Evolutionary conservation across 2,888 invertebrate species (phyloP), one percentile per base, ranked within the genome.

Genomic region (Athalia rosae): DNA sequence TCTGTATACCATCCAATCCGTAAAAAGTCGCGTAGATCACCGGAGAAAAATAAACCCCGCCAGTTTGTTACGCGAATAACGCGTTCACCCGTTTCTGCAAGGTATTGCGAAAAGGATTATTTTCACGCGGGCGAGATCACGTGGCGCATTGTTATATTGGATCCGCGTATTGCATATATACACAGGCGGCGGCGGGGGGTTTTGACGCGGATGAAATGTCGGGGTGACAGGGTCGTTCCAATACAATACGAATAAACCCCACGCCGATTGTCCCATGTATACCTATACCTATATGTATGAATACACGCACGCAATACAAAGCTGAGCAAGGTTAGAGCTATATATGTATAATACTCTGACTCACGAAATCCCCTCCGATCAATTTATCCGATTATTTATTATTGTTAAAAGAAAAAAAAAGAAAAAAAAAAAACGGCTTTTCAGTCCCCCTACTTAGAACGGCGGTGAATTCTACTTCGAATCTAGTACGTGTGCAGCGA

Each of bases 361-460:
- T 87, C 86, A 85, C 84, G 81, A 83, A 85, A 82, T 86, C 81
- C 81, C 83, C 81, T 13, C 43, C 80, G 79, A 84, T 84, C 83
- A 82, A 80, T 84, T 86, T 82, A 87, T 87, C 86, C 86, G 86
- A 87, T 87, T 87, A 87, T 87, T 87, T 85, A 86, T 86, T 83
- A 62, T 85, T 84, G 86, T 85, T 85, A 84, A 86, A n/a, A n/a
- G n/a, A n/a, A n/a, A n/a, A n/a, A n/a, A n/a, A n/a, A n/a, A n/a
- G n/a, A n/a, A n/a, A n/a, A n/a, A n/a, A n/a, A n/a, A 87, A 87
- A 86, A 83, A 82, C 81, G 78, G 61, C 76, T 58, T 66, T 59
- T 59, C 62, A 76, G 77, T 48, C 76, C 28, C 28, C 28, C 28
- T 28, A n/a, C 28, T 28, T 28, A 2, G 28, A 28, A 28, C 28